Evolutionary conservation across 1,140 invertebrate species (phyloP).

Genomic region (Helicorthomorpha holstii): DNA sequence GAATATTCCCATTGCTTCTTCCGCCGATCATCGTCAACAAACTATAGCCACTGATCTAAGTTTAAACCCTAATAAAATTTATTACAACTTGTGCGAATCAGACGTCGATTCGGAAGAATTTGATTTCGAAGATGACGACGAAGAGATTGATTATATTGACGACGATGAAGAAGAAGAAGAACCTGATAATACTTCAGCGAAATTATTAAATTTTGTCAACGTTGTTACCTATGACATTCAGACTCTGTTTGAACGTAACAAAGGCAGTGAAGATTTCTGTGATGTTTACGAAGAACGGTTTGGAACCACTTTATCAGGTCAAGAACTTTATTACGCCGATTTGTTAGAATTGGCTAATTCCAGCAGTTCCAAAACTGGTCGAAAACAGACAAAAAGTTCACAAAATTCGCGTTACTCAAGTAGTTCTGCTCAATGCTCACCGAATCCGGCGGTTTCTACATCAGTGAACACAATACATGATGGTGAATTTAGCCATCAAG

Average conservation of each 20-base stretch:
- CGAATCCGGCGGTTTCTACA: background rate
- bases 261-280: conserved; percentile 6
- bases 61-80: too few relatives aligned
- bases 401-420: background rate
- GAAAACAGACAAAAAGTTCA: background rate
- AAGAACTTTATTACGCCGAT: conserved; percentile 7
- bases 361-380: background rate
- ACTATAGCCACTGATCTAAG: too few relatives aligned
- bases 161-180: conserved; percentile 2
- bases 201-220: conserved; percentile 1
- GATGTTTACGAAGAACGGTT: conserved; percentile 8
- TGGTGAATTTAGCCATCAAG: background rate
- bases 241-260: background rate
- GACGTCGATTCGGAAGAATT: too few relatives aligned
- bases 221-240: background rate
- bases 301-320: background rate
- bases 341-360: conserved; percentile 1
- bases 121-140: background rate
- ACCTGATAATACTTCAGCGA: background rate
- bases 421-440: background rate
- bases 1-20: too few relatives aligned
- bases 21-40: too few relatives aligned
- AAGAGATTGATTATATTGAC: conserved; percentile 4
- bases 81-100: too few relatives aligned
- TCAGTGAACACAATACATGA: background rate